Evolutionary conservation across 2,113 vertebrate genomes (phyloP), one percentile per base, ranked within the genome.

Genomic region (Pelodiscus sinensis): DNA sequence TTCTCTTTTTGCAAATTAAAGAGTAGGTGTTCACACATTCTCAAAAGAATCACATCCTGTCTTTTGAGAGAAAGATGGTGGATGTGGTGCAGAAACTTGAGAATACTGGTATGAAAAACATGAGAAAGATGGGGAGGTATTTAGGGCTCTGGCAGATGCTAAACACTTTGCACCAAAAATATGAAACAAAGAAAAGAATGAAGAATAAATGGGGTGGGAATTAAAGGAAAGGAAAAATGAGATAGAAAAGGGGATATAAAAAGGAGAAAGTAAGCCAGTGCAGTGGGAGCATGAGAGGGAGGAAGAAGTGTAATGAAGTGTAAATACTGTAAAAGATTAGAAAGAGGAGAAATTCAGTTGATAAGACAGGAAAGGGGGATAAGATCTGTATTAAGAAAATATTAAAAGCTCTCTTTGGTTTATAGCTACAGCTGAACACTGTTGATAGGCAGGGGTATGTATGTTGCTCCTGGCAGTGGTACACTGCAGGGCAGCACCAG

Each of bases 11-110:
- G 84, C 82, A 93, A 88, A 92, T 96, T 85, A 90, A 60, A 27
- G 86, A 93, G 88, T 71, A 90, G 38, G 25, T 77, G 86, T 94
- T 95, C 82, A 95, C 84, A 94, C 79, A 19, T 96, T 97, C 90
- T 93, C 78, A 92, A 82, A 90, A 92, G 86, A 94, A 89, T 79
- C 5, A 81, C 62, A 81, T 50, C 22, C 71, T 93, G 73, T 60
- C 35, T 71, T 90, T 90, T 77, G 82, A 86, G 83, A 92, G 85
- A 95, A 93, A 85, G 27, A 92, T 56, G 84, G 89, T 88, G 73
- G 71, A 75, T 84, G 86, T 89, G 89, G 92, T 91, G 78, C 65
- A 90, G 83, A 93, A 93, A 73, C 81, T 15, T 29, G 84, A 93
- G 58, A 57, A 55, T 93, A 52, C 12, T 92, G 78, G 35, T 87